Conservation (phyloP, 2,888 invertebrate genomes). For the Megalurothrips usitatus region DNA sequence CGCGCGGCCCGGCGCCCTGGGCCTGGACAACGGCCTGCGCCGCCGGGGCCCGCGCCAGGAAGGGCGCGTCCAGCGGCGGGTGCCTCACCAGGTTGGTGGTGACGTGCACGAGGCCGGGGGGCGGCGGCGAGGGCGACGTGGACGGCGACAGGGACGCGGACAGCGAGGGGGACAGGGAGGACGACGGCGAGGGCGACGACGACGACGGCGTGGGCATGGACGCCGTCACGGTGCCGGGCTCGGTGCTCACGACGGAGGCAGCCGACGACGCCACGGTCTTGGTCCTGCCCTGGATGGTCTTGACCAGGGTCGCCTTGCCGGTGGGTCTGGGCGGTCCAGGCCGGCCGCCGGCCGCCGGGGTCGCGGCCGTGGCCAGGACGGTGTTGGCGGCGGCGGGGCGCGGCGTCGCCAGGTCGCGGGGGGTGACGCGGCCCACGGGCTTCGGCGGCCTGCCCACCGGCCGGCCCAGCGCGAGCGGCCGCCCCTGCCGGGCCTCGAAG, state of each 20-base stretch:
- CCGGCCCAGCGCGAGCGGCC: background rate
- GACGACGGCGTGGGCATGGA: background rate
- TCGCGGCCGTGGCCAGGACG: background rate
- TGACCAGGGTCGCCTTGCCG: constrained; percentile 1
- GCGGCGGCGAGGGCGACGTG: background rate
- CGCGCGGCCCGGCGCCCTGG: background rate
- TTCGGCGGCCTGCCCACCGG: background rate
- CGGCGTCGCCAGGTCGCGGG: background rate
- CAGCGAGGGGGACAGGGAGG: background rate
- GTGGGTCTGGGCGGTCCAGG: background rate
- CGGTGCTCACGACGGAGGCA: background rate
- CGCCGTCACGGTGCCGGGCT: background rate
- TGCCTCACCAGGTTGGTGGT: constrained; percentile 18
- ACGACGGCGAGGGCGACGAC: background rate
- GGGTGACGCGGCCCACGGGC: background rate
- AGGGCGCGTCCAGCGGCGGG: background rate
- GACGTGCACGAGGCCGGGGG: background rate
- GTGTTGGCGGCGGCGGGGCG: background rate
- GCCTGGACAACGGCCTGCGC: background rate
- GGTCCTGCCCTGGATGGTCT: background rate
- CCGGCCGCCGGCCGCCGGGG: background rate
- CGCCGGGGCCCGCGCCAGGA: background rate
- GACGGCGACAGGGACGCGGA: background rate
- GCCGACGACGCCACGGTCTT: background rate
- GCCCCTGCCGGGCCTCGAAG: background rate